Evolutionary conservation across 1,140 invertebrate genomes (phyloP).

Genomic region (Diachasma alloeum): DNA sequence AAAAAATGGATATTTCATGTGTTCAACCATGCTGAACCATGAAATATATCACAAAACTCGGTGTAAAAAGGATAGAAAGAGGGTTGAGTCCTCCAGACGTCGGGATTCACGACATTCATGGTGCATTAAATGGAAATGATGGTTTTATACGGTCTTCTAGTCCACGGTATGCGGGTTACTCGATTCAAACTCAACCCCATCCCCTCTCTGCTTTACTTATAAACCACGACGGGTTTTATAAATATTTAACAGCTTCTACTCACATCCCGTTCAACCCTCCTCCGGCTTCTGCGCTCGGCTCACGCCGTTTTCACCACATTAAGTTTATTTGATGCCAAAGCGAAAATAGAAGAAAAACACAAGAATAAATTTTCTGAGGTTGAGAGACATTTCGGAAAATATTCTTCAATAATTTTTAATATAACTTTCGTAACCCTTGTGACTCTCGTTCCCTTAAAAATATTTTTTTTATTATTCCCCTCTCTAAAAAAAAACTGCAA

Average conservation of each 20-base stretch:
- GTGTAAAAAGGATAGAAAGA: background rate
- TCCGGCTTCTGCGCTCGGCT: background rate
- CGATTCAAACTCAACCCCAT: slow-evolving; percentile 22
- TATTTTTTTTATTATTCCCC: no score
- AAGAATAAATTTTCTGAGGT: no score
- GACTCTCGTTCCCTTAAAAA: no score
- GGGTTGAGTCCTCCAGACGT: slow-evolving; percentile 32
- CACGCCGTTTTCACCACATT: background rate
- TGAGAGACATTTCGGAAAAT: no score
- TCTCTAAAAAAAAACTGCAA: no score
- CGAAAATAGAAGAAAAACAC: slow-evolving; percentile 3
- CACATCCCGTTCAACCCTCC: slow-evolving; percentile 24
- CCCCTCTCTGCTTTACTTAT: slow-evolving; percentile 39
- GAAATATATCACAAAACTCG: background rate
- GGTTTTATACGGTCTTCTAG: slow-evolving; percentile 37
- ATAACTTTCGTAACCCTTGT: no score
- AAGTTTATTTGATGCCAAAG: background rate
- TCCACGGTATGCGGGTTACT: background rate
- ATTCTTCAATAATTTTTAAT: no score
- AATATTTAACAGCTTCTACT: slow-evolving; percentile 41
- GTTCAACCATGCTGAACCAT: background rate
- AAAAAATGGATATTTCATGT: background rate
- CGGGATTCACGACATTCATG: slow-evolving; percentile 43
- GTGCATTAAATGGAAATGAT: slow-evolving; percentile 51
- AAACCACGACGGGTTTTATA: slow-evolving; percentile 43